Base-by-base conservation (phyloP, 1,140 invertebrate species). In the Mamestra configurata region DNA sequence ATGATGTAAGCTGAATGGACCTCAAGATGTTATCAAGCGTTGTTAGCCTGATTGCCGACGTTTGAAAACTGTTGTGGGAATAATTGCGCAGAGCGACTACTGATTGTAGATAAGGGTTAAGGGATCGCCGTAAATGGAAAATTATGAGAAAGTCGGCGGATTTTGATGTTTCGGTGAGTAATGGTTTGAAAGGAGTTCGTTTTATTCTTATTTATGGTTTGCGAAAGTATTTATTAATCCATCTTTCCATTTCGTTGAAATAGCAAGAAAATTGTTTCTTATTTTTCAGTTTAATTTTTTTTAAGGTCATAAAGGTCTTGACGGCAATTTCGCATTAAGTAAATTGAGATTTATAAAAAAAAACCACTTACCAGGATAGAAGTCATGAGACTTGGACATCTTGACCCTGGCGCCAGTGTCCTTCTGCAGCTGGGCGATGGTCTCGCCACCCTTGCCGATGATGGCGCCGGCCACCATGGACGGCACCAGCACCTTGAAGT, bases 361-460 rank as follows among this genome's bases (percentile, higher is more conserved):
- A 59, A 24, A 20, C 8, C n/a, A 72, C 95, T 96, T 95, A 99
- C 98, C 98, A 96, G 98, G 98, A 96, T 99, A 99, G 95, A 98
- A 99, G 94, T 99, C 98, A 92, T 99, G 98, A 18, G 98, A 98
- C 96, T 99, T 99, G 80, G 99, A 99, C 98, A 99, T 99, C 96
- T 99, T 99, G 78, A 99, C 98, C 86, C 98, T 96, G 83, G 98
- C 98, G 87, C 98, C 98, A 51, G 98, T 98, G 92, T 99, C 98
- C 94, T 99, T 99, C 95, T 99, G 99, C 86, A 99, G 95, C 92
- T 99, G 98, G 84, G 98, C 98, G 95, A 99, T 99, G 27, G 98
- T 99, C 94, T 99, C 98, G 78, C 99, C 99, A 18, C 98, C 99
- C 95, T 99, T 99, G 82, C 99, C 99, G 93, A 99, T 99, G 93